These are phyloP conservation scores for Pocillopora damicornis DNA, from an alignment of 64 coral and sea anemone species.

Conservation along the genomic window DNA sequence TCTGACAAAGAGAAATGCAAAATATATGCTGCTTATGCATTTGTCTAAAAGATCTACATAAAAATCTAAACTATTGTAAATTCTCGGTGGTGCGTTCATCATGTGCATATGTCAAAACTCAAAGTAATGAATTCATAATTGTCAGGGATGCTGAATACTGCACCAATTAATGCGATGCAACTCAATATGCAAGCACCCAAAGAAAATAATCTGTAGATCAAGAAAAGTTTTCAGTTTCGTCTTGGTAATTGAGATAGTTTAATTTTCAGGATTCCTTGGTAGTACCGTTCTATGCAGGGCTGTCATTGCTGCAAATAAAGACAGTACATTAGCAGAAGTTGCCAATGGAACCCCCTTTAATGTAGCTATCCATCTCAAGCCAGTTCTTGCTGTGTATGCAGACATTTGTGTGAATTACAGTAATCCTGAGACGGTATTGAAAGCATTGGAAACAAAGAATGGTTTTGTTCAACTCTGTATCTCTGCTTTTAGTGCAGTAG, in stretches of 20 bases:
- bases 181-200: too few relatives aligned
- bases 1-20: too few relatives aligned
- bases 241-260: neutral
- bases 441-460: neutral
- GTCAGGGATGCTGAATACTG: too few relatives aligned
- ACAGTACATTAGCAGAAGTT: neutral
- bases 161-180: too few relatives aligned
- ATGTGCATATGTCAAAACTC: too few relatives aligned
- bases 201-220: too few relatives aligned
- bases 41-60: too few relatives aligned
- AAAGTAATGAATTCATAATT: too few relatives aligned
- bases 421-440: neutral
- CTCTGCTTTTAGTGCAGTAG: neutral
- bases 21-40: too few relatives aligned
- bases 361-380: neutral
- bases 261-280: neutral
- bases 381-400: neutral
- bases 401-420: neutral
- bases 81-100: too few relatives aligned
- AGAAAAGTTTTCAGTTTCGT: too few relatives aligned
- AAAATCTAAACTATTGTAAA: too few relatives aligned
- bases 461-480: neutral
- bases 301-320: neutral
- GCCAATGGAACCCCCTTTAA: neutral
- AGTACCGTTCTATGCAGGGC: neutral